Evolutionary conservation across 2,113 vertebrate genomes (phyloP).

Genomic region (Lamprotornis superbus): DNA sequence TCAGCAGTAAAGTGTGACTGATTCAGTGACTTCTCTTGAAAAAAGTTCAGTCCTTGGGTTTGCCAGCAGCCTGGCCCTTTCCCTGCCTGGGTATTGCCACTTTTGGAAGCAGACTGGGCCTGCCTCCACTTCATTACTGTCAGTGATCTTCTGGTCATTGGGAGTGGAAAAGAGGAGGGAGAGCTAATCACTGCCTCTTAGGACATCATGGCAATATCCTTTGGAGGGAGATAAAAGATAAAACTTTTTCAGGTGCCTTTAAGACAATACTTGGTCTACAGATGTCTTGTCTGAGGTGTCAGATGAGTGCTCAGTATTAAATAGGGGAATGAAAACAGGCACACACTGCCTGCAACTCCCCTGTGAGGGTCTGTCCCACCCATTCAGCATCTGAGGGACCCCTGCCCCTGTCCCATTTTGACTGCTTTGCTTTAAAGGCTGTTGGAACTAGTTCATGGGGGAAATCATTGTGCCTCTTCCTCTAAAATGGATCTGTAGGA

Average conservation of each 20-base stretch:
- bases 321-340: neutral
- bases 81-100: neutral
- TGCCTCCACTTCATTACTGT: too few relatives aligned
- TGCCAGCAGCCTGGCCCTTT: neutral
- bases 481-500: constrained; percentile 73
- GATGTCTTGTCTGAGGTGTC: neutral
- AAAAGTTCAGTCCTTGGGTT: neutral
- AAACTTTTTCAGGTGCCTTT: neutral
- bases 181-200: neutral
- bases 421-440: constrained; percentile 29
- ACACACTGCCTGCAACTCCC: neutral
- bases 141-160: neutral
- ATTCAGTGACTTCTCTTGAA: neutral
- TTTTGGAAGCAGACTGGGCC: accelerated
- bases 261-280: neutral
- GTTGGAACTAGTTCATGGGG: neutral
- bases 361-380: neutral
- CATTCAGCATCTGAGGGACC: neutral
- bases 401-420: neutral
- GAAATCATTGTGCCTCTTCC: constrained; percentile 58
- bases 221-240: neutral
- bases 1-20: neutral
- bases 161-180: neutral
- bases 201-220: neutral
- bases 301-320: neutral